Conservation (phyloP, 2,797 vertebrate genomes). For the Acanthopagrus latus region DNA sequence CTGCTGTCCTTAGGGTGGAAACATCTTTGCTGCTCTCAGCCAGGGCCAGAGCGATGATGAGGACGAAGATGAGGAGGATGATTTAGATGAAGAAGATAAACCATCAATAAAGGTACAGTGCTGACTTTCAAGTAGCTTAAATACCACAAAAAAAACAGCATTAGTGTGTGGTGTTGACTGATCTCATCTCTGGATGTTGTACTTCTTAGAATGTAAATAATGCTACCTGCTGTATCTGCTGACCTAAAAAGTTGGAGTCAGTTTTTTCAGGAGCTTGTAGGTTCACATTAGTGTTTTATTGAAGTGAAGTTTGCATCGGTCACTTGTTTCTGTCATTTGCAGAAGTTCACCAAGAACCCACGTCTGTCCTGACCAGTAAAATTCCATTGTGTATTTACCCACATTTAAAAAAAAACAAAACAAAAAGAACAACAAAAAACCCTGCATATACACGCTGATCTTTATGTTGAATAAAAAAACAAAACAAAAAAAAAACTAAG, state of each 20-base stretch:
- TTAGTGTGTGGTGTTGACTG: background rate
- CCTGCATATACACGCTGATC: too few species aligned
- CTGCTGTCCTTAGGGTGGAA: slow-evolving; percentile 83
- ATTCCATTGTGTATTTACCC: too few species aligned
- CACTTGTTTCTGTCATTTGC: too few species aligned
- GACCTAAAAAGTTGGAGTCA: too few species aligned
- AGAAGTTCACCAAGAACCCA: too few species aligned
- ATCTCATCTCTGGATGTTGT: background rate
- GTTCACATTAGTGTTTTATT: background rate
- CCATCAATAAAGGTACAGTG: slow-evolving; percentile 70
- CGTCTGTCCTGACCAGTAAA: too few species aligned
- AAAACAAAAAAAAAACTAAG: too few species aligned
- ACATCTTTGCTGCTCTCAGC: slow-evolving; percentile 91
- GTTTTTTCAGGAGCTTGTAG: background rate
- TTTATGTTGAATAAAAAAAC: too few species aligned
- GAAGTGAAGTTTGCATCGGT: background rate
- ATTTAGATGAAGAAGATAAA: slow-evolving; percentile 69
- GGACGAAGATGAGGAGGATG: slow-evolving; percentile 56
- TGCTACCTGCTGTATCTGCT: background rate
- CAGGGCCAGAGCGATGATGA: slow-evolving; percentile 88
- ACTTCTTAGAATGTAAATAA: background rate
- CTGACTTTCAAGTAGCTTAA: background rate
- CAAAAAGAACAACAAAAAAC: too few species aligned
- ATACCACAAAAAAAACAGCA: background rate
- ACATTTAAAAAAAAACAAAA: too few species aligned